phyloP scores from a whole-genome alignment of 2,797 vertebrate genomes.

The Silurus aristotelis region DNA sequence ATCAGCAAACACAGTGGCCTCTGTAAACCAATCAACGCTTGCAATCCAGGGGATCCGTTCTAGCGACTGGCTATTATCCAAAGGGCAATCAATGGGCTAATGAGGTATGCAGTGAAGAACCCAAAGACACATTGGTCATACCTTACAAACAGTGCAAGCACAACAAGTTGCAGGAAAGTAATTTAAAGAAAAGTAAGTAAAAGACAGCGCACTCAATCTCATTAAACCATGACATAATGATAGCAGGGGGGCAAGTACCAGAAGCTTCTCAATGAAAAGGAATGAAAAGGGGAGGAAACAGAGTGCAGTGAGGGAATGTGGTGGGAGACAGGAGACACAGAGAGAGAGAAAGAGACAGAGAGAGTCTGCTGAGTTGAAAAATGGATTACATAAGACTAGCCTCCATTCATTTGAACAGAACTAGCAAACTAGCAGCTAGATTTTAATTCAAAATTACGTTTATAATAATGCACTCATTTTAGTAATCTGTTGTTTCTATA shows the following conservation, averaged over 20 bases:
- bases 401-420: conserved; percentile 22
- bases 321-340: conserved; percentile 7
- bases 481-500: neutral
- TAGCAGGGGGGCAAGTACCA: conserved; percentile 29
- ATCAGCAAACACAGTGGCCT: conserved; percentile 30
- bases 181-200: neutral
- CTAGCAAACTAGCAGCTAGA: neutral
- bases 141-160: neutral
- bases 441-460: neutral
- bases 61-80: conserved; percentile 35
- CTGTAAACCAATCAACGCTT: conserved; percentile 45
- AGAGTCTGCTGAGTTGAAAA: conserved; percentile 25
- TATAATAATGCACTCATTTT: neutral
- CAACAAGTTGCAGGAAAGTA: conserved; percentile 32
- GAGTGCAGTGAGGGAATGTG: neutral
- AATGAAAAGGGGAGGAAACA: conserved; percentile 23
- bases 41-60: conserved; percentile 16
- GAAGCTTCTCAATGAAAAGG: conserved; percentile 42
- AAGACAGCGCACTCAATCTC: conserved; percentile 33
- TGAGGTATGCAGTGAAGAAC: conserved; percentile 35
- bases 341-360: conserved; percentile 25
- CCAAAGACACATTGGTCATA: conserved; percentile 28
- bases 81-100: conserved; percentile 46
- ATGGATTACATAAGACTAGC: conserved; percentile 39
- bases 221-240: conserved; percentile 43